phyloP scores from a whole-genome alignment of 2,113 vertebrate genomes.

The Galbula dea region DNA sequence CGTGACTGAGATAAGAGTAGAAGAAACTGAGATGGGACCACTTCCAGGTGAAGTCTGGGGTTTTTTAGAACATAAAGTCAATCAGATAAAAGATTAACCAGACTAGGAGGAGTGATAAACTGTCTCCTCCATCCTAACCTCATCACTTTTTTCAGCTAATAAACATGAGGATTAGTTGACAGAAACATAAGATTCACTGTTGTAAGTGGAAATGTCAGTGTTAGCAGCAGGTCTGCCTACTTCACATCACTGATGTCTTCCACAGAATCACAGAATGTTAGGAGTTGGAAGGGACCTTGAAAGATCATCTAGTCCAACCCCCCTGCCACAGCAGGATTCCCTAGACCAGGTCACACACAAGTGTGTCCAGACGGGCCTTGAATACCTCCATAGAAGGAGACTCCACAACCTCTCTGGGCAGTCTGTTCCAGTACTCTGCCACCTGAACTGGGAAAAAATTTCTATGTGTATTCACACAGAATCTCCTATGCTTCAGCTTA shows the following conservation, averaged over 20 bases:
- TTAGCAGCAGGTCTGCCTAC: background rate
- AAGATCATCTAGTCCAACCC: too few species aligned
- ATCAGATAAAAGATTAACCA: background rate
- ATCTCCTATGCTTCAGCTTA: too few species aligned
- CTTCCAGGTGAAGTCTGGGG: background rate
- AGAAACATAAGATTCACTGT: background rate
- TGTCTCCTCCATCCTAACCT: background rate
- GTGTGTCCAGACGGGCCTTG: too few species aligned
- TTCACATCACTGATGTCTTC: background rate
- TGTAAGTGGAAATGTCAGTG: background rate
- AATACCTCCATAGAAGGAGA: too few species aligned
- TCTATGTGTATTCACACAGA: too few species aligned
- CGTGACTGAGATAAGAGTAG: background rate
- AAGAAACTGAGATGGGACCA: background rate
- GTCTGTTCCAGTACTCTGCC: too few species aligned
- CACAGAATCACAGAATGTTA: too few species aligned
- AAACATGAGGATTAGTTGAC: background rate
- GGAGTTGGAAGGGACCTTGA: too few species aligned
- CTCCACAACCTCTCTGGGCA: too few species aligned
- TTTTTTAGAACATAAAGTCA: background rate
- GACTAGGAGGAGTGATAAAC: background rate
- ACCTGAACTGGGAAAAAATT: too few species aligned
- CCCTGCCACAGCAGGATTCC: too few species aligned
- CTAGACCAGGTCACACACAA: too few species aligned
- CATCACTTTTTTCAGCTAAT: background rate